Conservation (phyloP, 1,140 invertebrate genomes). For the Aethina tumida region DNA sequence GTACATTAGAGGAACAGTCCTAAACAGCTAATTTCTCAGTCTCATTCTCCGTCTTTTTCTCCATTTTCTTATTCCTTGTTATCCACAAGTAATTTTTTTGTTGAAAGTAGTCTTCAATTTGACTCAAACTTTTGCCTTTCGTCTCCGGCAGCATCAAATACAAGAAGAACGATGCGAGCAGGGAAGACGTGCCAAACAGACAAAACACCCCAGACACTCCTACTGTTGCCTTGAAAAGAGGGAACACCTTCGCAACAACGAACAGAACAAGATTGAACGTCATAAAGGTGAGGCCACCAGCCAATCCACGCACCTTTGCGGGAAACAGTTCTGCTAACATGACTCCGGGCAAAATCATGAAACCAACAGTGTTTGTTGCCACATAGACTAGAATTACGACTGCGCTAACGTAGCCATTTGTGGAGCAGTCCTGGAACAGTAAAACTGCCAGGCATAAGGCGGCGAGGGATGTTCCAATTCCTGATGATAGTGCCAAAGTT, state of each 20-base stretch:
- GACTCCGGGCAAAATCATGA: slow-evolving; percentile 58
- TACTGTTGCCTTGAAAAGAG: slow-evolving; percentile 45
- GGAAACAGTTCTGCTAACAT: slow-evolving; percentile 63
- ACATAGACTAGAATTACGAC: slow-evolving; percentile 52
- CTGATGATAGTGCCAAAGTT: slow-evolving; percentile 50
- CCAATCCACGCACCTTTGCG: slow-evolving; percentile 39
- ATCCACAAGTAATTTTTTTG: slow-evolving; percentile 43
- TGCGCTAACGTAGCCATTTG: slow-evolving; percentile 38
- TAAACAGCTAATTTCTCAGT: slow-evolving; percentile 6
- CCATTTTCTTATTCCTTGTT: slow-evolving; percentile 12
- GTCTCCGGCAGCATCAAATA: slow-evolving; percentile 73
- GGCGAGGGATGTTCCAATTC: slow-evolving; percentile 49
- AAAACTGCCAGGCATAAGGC: slow-evolving; percentile 47
- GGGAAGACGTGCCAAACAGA: slow-evolving; percentile 56
- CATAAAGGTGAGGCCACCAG: slow-evolving; percentile 57
- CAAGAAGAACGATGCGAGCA: slow-evolving; percentile 51
- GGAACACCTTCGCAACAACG: slow-evolving; percentile 62
- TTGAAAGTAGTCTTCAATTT: slow-evolving; percentile 71
- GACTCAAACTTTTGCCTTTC: slow-evolving; percentile 62
- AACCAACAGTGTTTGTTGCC: slow-evolving; percentile 56
- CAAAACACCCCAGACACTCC: slow-evolving; percentile 53
- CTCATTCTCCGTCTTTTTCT: slow-evolving; percentile 9
- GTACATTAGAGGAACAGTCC: no score
- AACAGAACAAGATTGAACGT: slow-evolving; percentile 58
- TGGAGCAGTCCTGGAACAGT: slow-evolving; percentile 35